Conservation (phyloP, 2,797 vertebrate genomes). For the Semotilus atromaculatus region DNA sequence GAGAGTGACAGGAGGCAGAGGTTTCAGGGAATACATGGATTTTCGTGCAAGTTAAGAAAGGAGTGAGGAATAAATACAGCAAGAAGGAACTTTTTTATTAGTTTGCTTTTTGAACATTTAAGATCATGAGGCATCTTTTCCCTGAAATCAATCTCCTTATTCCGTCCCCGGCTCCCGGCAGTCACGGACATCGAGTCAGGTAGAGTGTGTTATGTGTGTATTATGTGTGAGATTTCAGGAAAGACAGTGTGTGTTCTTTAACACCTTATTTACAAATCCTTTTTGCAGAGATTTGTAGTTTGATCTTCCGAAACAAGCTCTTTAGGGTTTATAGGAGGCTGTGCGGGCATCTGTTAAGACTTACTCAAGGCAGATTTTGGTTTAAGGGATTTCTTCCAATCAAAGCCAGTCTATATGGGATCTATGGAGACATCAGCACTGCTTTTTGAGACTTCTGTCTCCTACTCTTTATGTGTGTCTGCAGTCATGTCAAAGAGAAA, state of each 20-base stretch:
- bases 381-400: neutral
- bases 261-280: neutral
- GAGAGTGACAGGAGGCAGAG: constrained; percentile 16
- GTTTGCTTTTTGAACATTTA: neutral
- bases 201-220: constrained; percentile 24
- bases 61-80: neutral
- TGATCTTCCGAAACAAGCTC: neutral
- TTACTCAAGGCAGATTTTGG: neutral
- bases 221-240: neutral
- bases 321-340: neutral
- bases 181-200: constrained; percentile 45
- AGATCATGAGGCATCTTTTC: constrained; percentile 45
- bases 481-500: neutral
- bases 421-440: neutral
- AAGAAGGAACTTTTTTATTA: neutral
- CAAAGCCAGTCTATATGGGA: neutral
- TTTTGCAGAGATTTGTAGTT: neutral
- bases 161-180: neutral
- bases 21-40: neutral
- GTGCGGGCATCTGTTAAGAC: neutral
- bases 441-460: neutral
- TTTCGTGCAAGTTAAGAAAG: neutral
- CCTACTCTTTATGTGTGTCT: neutral
- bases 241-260: neutral
- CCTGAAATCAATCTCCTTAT: constrained; percentile 36